These are phyloP conservation scores for Ferdinandea cuprea DNA, from an alignment of 2,888 invertebrate genomes.

Conservation along the genomic window DNA sequence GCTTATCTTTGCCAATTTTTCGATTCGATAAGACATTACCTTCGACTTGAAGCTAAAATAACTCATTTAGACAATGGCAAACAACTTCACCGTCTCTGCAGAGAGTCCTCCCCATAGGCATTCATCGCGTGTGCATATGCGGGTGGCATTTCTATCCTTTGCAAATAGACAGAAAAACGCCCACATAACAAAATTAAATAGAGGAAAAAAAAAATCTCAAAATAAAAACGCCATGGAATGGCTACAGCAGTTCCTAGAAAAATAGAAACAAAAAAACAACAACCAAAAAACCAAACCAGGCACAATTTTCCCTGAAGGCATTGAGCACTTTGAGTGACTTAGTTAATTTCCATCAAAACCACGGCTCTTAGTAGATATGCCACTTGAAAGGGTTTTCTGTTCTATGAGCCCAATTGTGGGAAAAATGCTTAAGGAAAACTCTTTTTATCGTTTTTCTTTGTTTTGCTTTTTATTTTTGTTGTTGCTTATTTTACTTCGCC, in stretches of 20 bases:
- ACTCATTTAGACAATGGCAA: slow-evolving; percentile 64
- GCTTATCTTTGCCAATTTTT: slow-evolving; percentile 61
- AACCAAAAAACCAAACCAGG: slow-evolving; percentile 26
- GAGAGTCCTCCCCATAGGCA: slow-evolving; percentile 24
- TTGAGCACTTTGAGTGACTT: slow-evolving; percentile 62
- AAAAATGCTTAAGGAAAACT: slow-evolving; percentile 47
- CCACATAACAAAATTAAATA: no score
- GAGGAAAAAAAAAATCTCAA: slow-evolving; percentile 14
- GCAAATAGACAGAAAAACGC: slow-evolving; percentile 37
- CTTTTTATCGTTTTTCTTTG: neutral
- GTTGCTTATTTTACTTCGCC: neutral
- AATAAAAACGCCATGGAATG: slow-evolving; percentile 46
- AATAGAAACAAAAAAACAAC: slow-evolving; percentile 9
- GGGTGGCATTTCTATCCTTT: slow-evolving; percentile 43
- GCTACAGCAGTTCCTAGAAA: slow-evolving; percentile 40
- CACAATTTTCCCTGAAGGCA: slow-evolving; percentile 53
- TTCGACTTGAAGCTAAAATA: slow-evolving; percentile 64
- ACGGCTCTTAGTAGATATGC: slow-evolving; percentile 7
- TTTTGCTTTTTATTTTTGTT: no score
- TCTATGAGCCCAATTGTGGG: slow-evolving; percentile 25
- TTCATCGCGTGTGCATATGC: slow-evolving; percentile 68
- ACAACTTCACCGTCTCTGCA: slow-evolving; percentile 42
- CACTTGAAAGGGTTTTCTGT: slow-evolving; percentile 63
- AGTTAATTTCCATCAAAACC: slow-evolving; percentile 66
- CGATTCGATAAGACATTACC: slow-evolving; percentile 67